Percentiles rank a stretch among this genome's conserved stretches.
These are phyloP conservation scores for Callaeas wilsoni DNA, from an alignment of 2,113 vertebrate species.

Conservation along the genomic window DNA sequence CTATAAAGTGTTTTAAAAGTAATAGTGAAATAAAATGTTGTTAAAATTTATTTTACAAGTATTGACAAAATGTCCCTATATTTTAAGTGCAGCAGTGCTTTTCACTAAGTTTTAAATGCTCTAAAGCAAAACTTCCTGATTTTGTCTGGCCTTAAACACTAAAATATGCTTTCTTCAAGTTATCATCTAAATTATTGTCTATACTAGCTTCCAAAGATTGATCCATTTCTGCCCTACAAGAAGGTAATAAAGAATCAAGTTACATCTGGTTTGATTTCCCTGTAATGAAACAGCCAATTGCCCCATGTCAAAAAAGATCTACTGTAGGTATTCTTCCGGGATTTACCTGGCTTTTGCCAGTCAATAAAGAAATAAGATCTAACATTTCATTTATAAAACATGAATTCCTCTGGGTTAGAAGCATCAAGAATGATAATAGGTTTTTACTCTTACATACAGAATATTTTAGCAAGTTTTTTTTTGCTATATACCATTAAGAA, in stretches of 20 bases:
- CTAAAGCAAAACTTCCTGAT: neutral
- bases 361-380: constrained; percentile 60
- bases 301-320: constrained; percentile 57
- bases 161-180: neutral
- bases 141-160: neutral
- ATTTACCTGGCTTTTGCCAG: constrained; percentile 50
- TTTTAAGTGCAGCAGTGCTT: neutral
- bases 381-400: constrained; percentile 61
- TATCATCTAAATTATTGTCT: neutral
- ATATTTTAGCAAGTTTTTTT: neutral
- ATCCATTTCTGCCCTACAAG: constrained; percentile 14
- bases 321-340: constrained; percentile 48
- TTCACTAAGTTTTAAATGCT: neutral
- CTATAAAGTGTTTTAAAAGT: neutral
- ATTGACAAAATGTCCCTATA: neutral
- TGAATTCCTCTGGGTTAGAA: constrained; percentile 43
- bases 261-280: constrained; percentile 44
- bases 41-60: neutral
- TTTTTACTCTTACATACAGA: neutral
- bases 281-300: constrained; percentile 53
- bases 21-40: neutral
- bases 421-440: constrained; percentile 27
- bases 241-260: constrained; percentile 42
- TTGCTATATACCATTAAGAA: neutral
- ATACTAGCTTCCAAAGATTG: neutral